A percentile compares a stretch with the other conserved stretches of the same genome.
phyloP scores from a whole-genome alignment of 2,113 vertebrate species.

The Sander vitreus region DNA sequence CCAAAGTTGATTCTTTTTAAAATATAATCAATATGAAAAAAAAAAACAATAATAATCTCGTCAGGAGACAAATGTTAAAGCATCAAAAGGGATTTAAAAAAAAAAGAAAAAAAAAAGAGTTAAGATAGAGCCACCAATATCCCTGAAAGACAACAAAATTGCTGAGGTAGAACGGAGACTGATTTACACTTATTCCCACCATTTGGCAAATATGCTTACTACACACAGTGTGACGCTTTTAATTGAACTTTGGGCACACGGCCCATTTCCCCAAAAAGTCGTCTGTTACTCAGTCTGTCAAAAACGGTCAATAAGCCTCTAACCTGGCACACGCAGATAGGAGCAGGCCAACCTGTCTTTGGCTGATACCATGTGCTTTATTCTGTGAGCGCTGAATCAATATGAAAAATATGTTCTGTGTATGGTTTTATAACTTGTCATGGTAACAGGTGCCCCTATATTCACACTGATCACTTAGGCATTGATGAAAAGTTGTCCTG shows the following conservation, averaged over 20 bases:
- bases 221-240: constrained; percentile 69
- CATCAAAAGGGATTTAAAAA: constrained; percentile 22
- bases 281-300: constrained; percentile 75
- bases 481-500: constrained; percentile 37
- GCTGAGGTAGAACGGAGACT: constrained; percentile 65
- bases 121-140: constrained; percentile 44
- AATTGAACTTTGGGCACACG: constrained; percentile 77
- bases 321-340: constrained; percentile 64
- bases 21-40: too few relatives aligned
- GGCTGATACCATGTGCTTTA: constrained; percentile 52
- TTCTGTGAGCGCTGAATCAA: constrained; percentile 47
- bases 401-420: constrained; percentile 42
- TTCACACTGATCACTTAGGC: constrained; percentile 36
- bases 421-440: constrained; percentile 50
- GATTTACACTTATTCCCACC: constrained; percentile 48
- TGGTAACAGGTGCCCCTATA: constrained; percentile 58
- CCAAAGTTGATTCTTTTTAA: too few relatives aligned
- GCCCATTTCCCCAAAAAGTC: constrained; percentile 68
- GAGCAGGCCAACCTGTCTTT: constrained; percentile 38
- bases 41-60: not conserved
- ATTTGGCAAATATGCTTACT: constrained; percentile 67
- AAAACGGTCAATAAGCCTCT: constrained; percentile 71
- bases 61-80: constrained; percentile 55
- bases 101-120: constrained; percentile 6
- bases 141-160: constrained; percentile 58